These are phyloP conservation scores for Mylabris sibirica DNA, from an alignment of 2,888 invertebrate species.

Conservation along the genomic window DNA sequence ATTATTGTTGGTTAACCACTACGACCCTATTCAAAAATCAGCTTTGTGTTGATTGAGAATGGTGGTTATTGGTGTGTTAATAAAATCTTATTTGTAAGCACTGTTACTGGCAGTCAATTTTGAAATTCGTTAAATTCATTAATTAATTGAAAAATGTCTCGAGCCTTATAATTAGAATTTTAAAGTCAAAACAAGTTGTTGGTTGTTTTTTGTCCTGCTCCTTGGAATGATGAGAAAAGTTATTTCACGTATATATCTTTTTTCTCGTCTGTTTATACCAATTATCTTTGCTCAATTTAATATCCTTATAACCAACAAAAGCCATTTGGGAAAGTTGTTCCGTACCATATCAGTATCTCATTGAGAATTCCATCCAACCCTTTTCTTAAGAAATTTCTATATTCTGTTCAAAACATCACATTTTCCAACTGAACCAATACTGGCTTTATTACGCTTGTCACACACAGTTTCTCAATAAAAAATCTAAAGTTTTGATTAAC, in stretches of 20 bases:
- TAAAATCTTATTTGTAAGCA: not conserved
- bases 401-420: not conserved
- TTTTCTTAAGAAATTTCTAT: not conserved
- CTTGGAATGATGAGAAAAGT: not conserved
- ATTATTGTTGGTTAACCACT: not conserved
- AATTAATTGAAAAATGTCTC: not conserved
- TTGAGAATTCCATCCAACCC: not conserved
- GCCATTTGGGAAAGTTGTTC: not conserved
- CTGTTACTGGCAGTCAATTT: slow-evolving; percentile 7
- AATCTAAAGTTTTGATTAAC: not conserved
- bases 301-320: not conserved
- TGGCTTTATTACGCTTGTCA: not conserved
- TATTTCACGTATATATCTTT: not conserved
- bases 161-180: not conserved
- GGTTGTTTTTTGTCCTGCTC: not conserved
- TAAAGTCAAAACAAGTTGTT: not conserved
- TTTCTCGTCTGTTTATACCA: not conserved
- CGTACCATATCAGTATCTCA: not conserved
- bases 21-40: not conserved
- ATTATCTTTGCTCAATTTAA: not conserved
- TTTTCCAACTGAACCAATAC: not conserved
- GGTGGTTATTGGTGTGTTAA: slow-evolving; percentile 10
- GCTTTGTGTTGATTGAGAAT: not conserved
- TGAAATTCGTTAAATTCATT: not conserved
- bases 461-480: not conserved